Percentiles rank a stretch among this genome's conserved stretches.
Evolutionary conservation across 2,113 vertebrate species (phyloP).

Genomic region (Hippocampus zosterae): DNA sequence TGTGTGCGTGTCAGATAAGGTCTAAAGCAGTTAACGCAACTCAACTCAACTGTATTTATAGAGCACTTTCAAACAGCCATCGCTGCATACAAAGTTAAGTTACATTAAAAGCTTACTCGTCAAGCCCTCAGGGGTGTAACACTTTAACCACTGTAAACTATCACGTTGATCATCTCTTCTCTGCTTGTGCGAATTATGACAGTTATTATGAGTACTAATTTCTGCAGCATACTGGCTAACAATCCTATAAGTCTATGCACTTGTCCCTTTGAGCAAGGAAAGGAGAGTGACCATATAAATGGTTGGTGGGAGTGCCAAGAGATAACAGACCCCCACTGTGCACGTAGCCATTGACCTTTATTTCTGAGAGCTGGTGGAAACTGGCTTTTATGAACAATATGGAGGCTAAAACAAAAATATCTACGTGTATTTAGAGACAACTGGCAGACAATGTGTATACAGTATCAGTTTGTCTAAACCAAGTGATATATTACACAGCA

Average conservation of each 20-base stretch:
- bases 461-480: conserved; percentile 14
- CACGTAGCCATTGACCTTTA: conserved; percentile 1
- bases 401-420: neutral
- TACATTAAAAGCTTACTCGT: conserved; percentile 23
- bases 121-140: neutral
- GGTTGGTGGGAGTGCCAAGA: neutral
- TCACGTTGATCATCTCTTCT: neutral
- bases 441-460: neutral
- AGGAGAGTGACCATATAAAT: conserved; percentile 1
- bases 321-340: conserved; percentile 2
- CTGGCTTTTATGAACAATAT: neutral
- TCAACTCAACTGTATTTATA: too few relatives aligned
- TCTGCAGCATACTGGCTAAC: conserved; percentile 11
- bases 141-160: neutral
- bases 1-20: neutral
- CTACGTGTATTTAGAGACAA: neutral
- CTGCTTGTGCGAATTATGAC: neutral
- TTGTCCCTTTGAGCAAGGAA: conserved; percentile 1
- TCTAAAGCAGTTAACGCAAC: neutral
- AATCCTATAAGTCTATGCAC: neutral
- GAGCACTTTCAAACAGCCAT: too few relatives aligned
- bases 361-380: neutral
- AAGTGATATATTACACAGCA: conserved; percentile 3
- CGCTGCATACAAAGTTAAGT: neutral
- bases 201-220: neutral